Evolutionary conservation across 2,113 vertebrate genomes (phyloP), one percentile per base, ranked within the genome.

Genomic region (Calidris pygmaea): DNA sequence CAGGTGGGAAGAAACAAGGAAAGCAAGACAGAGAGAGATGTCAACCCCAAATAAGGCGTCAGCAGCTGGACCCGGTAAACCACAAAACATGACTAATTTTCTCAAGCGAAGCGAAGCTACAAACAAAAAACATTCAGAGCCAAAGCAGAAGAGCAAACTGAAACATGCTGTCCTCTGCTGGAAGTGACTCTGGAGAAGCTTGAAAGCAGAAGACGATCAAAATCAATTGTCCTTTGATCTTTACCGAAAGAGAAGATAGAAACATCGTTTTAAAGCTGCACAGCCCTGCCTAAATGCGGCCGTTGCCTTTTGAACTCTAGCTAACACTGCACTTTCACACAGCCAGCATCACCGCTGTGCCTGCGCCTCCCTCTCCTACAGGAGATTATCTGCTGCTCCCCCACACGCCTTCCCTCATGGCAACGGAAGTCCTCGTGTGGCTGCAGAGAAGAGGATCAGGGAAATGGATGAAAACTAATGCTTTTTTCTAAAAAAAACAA

Each of bases 141-240:
- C 56, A 85, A 81, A 68, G 63, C 43, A 85, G 47, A 35, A 92
- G 14, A 93, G 73, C 77, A 94, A 87, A 95, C 18, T 83, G 92
- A 92, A 93, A 94, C 74, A 23, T 80, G 81, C 74, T 91, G 89
- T 96, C 89, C 86, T 95, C 84, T 96, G 81, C 92, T 94, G 93
- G 91, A 95, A 91, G 84, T 3, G 32, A 62, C 58, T 79, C 91
- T 68, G 58, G 87, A 93, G 35, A 39, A 96, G 66, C 81, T 43
- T 39, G 80, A 82, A 82, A 91, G 84, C 26, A 72, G 81, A 84
- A 32, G 24, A 70, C 17, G 30, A 66, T 19, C 29, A 37, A 78
- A 45, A 90, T 12, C 79, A 43, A 12, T 26, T 48, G 9, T 12
- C 9, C 68, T 75, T 56, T 65, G 65, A 78, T 68, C 73, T 34